phyloP scores from a whole-genome alignment of 2,888 invertebrate species.

The Heliconius sara region DNA sequence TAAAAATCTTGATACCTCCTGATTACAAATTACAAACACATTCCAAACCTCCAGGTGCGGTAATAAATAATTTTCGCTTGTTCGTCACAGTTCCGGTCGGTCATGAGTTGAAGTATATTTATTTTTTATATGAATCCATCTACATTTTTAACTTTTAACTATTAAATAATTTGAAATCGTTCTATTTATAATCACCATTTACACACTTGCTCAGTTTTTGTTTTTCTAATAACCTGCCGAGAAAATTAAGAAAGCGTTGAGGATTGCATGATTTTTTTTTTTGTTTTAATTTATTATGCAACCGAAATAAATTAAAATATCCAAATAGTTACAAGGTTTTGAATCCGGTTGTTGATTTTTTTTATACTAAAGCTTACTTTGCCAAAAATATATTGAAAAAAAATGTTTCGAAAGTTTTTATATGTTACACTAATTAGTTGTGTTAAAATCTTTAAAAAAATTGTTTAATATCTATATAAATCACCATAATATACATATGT shows the following conservation, averaged over 20 bases:
- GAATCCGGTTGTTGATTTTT: background rate
- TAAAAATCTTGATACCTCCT: background rate
- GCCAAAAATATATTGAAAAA: constrained; percentile 6
- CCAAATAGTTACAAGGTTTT: background rate
- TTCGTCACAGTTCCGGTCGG: constrained; percentile 6
- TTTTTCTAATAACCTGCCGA: background rate
- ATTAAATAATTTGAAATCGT: background rate
- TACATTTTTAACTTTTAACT: background rate
- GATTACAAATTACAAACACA: constrained; percentile 4
- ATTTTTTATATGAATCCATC: constrained; percentile 18
- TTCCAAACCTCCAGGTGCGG: constrained; percentile 21
- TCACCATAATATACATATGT: background rate
- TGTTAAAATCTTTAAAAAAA: background rate
- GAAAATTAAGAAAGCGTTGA: background rate
- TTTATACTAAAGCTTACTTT: background rate
- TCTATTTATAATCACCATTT: background rate
- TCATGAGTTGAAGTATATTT: background rate
- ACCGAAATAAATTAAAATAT: background rate
- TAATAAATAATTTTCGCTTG: constrained; percentile 18
- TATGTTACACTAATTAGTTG: constrained; percentile 3
- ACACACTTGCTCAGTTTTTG: background rate
- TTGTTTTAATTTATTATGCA: background rate
- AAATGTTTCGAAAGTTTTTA: background rate
- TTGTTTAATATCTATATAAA: background rate
- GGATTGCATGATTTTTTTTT: background rate